Conservation (phyloP, 2,113 vertebrate genomes). For the Cololabis saira region DNA sequence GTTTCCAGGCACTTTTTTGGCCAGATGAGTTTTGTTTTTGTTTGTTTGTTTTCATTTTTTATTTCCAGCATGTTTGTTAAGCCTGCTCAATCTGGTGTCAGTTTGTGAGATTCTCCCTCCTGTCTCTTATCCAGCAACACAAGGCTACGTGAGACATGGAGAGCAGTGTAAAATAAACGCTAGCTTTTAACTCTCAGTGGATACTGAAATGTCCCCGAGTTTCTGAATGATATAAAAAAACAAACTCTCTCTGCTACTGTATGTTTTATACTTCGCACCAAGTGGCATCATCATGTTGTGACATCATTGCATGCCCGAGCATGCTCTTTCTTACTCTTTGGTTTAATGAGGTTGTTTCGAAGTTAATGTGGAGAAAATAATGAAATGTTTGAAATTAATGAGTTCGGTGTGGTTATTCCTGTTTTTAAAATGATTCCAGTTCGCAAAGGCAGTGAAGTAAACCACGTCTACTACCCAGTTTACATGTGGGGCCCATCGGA, state of each 20-base stretch:
- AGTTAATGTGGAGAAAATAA: conserved; percentile 84
- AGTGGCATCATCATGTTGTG: conserved; percentile 86
- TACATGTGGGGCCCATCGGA: too few species aligned
- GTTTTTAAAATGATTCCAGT: neutral
- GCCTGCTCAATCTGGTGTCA: conserved; percentile 84
- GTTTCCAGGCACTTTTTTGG: conserved; percentile 72
- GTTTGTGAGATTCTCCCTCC: conserved; percentile 76
- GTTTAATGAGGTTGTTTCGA: conserved; percentile 86
- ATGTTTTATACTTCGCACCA: conserved; percentile 85
- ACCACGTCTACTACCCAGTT: neutral
- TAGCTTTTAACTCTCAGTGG: conserved; percentile 82
- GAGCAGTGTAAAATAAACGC: conserved; percentile 80
- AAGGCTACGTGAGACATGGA: conserved; percentile 74
- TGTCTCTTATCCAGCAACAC: conserved; percentile 76
- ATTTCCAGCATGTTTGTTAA: conserved; percentile 84
- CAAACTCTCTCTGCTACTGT: conserved; percentile 82
- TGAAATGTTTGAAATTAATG: conserved; percentile 82
- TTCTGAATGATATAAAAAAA: conserved; percentile 81
- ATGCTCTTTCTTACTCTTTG: conserved; percentile 87
- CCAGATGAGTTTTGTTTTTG: conserved; percentile 71
- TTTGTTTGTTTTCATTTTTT: conserved; percentile 63
- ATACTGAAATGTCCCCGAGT: conserved; percentile 75
- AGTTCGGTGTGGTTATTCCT: conserved; percentile 66
- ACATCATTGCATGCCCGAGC: conserved; percentile 86
- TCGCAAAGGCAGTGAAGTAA: neutral